Evolutionary conservation across 1,140 invertebrate genomes (phyloP).

Genomic region (Procambarus virginalis): DNA sequence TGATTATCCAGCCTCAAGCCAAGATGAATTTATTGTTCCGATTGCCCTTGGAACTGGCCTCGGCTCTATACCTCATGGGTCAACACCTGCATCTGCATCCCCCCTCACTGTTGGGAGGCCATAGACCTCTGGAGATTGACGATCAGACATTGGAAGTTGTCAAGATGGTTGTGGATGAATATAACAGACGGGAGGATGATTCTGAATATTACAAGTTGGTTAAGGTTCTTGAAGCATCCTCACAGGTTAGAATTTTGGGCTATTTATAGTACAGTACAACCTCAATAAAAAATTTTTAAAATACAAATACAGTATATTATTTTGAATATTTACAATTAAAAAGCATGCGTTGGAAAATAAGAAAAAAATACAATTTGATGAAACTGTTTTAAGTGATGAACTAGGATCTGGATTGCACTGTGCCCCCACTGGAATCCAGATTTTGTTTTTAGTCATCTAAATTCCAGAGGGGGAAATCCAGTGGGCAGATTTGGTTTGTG

Average conservation of each 20-base stretch:
- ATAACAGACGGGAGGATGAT: slow-evolving; percentile 62
- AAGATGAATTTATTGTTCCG: slow-evolving; percentile 65
- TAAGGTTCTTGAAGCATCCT: slow-evolving; percentile 56
- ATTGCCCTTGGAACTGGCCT: slow-evolving; percentile 34
- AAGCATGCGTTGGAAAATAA: no score
- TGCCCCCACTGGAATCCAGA: no score
- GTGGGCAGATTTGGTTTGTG: no score
- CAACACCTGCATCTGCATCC: neutral
- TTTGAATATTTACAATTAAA: no score
- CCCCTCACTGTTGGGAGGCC: slow-evolving; percentile 1
- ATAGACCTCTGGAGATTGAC: slow-evolving; percentile 12
- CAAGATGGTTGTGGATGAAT: slow-evolving; percentile 51
- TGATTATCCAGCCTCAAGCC: slow-evolving; percentile 44
- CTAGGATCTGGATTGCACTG: no score
- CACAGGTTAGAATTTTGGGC: slow-evolving; percentile 7
- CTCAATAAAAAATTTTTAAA: no score
- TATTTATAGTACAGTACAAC: no score
- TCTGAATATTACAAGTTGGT: slow-evolving; percentile 54
- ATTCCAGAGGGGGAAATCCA: no score
- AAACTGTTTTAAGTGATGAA: no score
- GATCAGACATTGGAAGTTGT: slow-evolving; percentile 17
- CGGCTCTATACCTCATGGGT: slow-evolving; percentile 9
- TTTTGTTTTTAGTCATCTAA: no score
- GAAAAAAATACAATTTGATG: no score
- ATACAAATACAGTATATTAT: no score